Percentiles rank a stretch among this genome's conserved stretches.
Conservation (phyloP, 2,888 invertebrate genomes). For the Lamellibrachia satsuma region DNA sequence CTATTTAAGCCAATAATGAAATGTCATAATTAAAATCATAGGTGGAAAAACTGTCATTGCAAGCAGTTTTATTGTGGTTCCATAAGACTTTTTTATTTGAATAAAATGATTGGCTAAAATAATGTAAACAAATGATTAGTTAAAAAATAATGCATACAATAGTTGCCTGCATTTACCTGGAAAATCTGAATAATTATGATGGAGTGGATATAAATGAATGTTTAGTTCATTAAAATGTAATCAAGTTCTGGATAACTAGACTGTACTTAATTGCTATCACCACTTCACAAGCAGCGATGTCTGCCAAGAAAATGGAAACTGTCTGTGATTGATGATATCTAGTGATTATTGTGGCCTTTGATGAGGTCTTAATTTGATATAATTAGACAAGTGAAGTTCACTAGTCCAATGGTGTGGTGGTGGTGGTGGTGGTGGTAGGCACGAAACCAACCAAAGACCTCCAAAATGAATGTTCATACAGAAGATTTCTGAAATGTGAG, state of each 20-base stretch:
- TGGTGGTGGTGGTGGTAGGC: neutral
- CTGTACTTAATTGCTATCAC: neutral
- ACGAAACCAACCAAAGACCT: neutral
- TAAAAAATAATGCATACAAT: too few species aligned
- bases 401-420: neutral
- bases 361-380: neutral
- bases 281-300: neutral
- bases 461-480: neutral
- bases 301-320: neutral
- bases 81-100: too few species aligned
- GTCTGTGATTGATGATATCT: neutral
- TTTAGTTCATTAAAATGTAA: neutral
- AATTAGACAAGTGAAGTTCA: neutral
- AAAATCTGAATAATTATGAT: too few species aligned
- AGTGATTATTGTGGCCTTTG: constrained; percentile 17
- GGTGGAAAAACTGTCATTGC: too few species aligned
- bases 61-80: too few species aligned
- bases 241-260: neutral
- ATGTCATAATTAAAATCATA: too few species aligned
- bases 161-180: too few species aligned
- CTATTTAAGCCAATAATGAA: too few species aligned
- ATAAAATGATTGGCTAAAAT: too few species aligned
- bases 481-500: neutral
- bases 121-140: too few species aligned
- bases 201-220: neutral